Base-by-base conservation (phyloP, 1,140 invertebrate genomes). In the Orussus abietinus region DNA sequence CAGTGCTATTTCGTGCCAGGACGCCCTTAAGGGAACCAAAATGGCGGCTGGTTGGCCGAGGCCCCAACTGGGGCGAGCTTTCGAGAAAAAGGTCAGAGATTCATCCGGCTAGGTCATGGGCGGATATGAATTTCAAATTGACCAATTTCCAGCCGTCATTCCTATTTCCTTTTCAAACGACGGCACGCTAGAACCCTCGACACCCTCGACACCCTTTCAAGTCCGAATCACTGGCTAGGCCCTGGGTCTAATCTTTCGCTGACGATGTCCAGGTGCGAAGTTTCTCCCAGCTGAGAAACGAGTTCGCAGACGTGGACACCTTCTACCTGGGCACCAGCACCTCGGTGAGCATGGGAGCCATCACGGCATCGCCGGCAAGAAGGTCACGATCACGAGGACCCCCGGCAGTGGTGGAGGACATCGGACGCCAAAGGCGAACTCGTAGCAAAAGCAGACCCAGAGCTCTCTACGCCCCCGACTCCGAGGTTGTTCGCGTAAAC, bases 201-300 rank as follows among this genome's bases (percentile, higher is more conserved):
- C n/a, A n/a, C n/a, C n/a, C n/a, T n/a, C n/a, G n/a, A n/a, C n/a
- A n/a, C n/a, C n/a, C n/a, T n/a, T n/a, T n/a, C n/a, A n/a, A n/a
- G n/a, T 26, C 22, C 25, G 2, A n/a, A 10, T 2, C 2, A 0
- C 10, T 28, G 3, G 10, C 4, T 2, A 28, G 12, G 10, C 10
- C 2, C 12, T 28, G 10, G 10, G 10, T 2, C 4, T 3, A 28
- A 28, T n/a, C 22, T 36, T 45, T 6, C n/a, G n/a, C n/a, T n/a
- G n/a, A n/a, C n/a, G n/a, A n/a, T n/a, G n/a, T n/a, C n/a, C 55
- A 89, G 86, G 85, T 96, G 2, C 78, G 90, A 45, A 94, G 91
- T 67, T 94, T 93, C 66, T 93, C 90, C 0, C 91, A 95, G 51
- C 66, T 96, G 21, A 80, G 90, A 26, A 90, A 92, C 58, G 91